phyloP scores from a whole-genome alignment of 2,113 vertebrate genomes.

The human region GRCh38 chr6:71060001-71060500 shows the following conservation, averaged over 20 bases:
- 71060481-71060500: rapidly evolving
- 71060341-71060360: no score
- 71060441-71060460: background rate
- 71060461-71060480: background rate
- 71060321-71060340: no score
- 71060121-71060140: background rate
- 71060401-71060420: no score
- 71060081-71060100: background rate
- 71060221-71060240: background rate
- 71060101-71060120: background rate
- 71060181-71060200: background rate
- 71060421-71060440: background rate
- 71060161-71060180: background rate
- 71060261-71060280: no score
- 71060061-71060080: background rate
- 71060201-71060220: background rate
- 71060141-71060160: background rate
- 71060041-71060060: background rate
- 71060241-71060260: no score
- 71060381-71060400: no score
- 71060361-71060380: no score
- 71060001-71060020: rapidly evolving
- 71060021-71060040: background rate
- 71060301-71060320: no score
- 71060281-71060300: no score